phyloP scores from a whole-genome alignment of 1,140 invertebrate genomes.

The Brachionus plicatilis region DNA sequence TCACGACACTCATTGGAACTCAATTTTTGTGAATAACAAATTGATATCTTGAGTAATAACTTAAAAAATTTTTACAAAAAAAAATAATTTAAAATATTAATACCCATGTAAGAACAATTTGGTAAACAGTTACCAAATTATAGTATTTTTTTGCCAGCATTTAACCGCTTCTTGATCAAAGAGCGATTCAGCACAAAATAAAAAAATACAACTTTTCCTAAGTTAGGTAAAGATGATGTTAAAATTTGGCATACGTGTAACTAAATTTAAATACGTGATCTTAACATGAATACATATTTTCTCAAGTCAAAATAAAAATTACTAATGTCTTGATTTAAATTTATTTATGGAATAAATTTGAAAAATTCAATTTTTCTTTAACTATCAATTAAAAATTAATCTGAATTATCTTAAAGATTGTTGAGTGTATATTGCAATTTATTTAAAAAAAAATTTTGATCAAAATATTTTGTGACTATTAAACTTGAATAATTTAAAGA shows the following conservation, averaged over 20 bases:
- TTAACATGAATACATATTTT: not conserved
- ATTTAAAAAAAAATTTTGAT: not conserved
- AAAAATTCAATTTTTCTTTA: not conserved
- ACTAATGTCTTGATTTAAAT: not conserved
- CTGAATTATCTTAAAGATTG: no score
- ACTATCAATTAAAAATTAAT: not conserved
- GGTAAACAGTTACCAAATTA: slow-evolving; percentile 13
- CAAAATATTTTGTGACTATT: not conserved
- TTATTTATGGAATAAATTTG: not conserved
- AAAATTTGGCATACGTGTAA: not conserved
- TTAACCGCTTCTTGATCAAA: not conserved
- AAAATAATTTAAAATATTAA: not conserved
- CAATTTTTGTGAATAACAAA: slow-evolving; percentile 24
- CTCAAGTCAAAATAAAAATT: not conserved
- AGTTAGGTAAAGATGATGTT: not conserved
- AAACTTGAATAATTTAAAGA: no score
- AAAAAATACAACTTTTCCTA: no score
- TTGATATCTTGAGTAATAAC: not conserved
- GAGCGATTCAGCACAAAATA: not conserved
- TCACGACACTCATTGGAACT: slow-evolving; percentile 29
- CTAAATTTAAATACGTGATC: not conserved
- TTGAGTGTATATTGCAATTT: no score
- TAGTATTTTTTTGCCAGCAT: not conserved
- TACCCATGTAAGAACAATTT: slow-evolving; percentile 15
- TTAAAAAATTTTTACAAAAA: not conserved